Evolutionary conservation across 2,797 vertebrate species (phyloP).

Genomic region (Oreochromis mossambicus): DNA sequence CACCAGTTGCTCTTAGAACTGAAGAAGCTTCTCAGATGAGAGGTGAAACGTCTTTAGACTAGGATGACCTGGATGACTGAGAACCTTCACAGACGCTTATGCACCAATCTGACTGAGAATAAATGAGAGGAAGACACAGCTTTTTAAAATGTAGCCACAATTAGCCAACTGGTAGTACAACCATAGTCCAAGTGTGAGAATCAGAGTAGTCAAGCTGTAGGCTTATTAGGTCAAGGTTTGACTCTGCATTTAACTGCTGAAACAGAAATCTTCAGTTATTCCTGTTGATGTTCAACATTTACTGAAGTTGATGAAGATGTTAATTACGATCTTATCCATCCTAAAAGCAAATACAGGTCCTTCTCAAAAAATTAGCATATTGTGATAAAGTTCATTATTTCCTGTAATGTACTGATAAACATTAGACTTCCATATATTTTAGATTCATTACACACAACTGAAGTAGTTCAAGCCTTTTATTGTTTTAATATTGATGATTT

Average conservation of each 20-base stretch:
- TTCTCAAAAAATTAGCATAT: too few species aligned
- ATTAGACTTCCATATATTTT: too few species aligned
- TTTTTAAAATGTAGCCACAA: neutral
- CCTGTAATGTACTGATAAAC: too few species aligned
- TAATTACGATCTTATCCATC: neutral
- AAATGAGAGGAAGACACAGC: neutral
- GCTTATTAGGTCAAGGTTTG: neutral
- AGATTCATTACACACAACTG: too few species aligned
- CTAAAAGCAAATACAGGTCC: neutral
- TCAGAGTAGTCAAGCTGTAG: neutral
- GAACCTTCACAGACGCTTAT: neutral
- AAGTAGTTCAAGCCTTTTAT: too few species aligned
- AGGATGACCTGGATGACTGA: neutral
- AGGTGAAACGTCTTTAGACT: neutral
- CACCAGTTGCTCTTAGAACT: neutral
- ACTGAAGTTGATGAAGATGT: neutral
- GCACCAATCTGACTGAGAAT: neutral
- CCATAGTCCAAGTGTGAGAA: neutral
- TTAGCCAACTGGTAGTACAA: neutral
- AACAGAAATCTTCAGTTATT: neutral
- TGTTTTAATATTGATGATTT: too few species aligned
- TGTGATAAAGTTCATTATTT: too few species aligned
- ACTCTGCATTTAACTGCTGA: neutral
- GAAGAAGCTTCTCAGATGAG: neutral
- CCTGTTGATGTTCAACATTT: neutral